A percentile compares a stretch with the other conserved stretches of the same genome.
These are phyloP conservation scores for Belonocnema kinseyi DNA, from an alignment of 1,140 invertebrate genomes.

Conservation along the genomic window DNA sequence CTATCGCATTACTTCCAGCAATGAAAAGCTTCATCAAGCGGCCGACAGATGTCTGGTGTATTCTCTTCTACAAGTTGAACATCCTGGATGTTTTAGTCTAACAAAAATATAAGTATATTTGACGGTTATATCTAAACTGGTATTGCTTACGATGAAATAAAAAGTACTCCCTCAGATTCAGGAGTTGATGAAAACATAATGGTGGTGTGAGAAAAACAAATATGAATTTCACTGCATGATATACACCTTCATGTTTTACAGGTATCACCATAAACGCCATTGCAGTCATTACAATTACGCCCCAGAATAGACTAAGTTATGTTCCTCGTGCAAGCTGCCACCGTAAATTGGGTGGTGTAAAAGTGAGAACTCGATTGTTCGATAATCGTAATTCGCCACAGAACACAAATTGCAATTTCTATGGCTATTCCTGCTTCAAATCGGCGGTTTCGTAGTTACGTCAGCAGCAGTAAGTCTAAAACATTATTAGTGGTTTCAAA, in stretches of 20 bases:
- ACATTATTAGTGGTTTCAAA: not conserved
- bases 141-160: not conserved
- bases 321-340: not conserved
- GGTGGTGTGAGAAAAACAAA: conserved; percentile 13
- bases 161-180: not conserved
- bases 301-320: conserved; percentile 15
- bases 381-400: conserved; percentile 6
- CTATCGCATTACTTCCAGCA: too few species aligned
- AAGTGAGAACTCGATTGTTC: conserved; percentile 24
- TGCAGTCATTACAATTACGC: not conserved
- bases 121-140: not conserved
- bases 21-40: too few species aligned
- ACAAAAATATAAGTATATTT: too few species aligned
- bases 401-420: not conserved
- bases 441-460: not conserved
- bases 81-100: too few species aligned
- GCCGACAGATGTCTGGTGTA: too few species aligned
- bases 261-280: conserved; percentile 8
- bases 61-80: too few species aligned
- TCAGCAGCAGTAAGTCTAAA: not conserved
- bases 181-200: not conserved
- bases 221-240: conserved; percentile 19
- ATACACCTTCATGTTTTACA: conserved; percentile 2
- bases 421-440: not conserved
- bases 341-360: conserved; percentile 19